Percentiles rank a stretch among this genome's conserved stretches.
Evolutionary conservation across 2,113 vertebrate species (phyloP).

Genomic region (Tupaia chinensis): DNA sequence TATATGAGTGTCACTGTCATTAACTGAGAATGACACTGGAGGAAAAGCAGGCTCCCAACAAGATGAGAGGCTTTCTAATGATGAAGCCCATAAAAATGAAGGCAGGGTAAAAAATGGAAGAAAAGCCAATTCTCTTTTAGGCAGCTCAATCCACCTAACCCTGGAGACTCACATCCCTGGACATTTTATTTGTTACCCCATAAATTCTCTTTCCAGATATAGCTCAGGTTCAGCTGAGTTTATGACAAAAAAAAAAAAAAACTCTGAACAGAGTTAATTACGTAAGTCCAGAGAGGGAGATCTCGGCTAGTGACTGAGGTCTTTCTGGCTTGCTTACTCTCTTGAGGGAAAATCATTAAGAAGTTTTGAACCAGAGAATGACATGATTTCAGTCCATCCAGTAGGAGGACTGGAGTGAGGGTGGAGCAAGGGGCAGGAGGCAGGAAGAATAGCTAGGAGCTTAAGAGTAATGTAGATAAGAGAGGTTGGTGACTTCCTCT

Average conservation of each 20-base stretch:
- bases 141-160: not conserved
- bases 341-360: constrained; percentile 23
- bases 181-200: constrained; percentile 13
- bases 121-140: constrained; percentile 47
- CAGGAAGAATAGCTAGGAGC: not conserved
- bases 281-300: constrained; percentile 1
- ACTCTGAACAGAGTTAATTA: not conserved
- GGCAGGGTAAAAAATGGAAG: constrained; percentile 29
- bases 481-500: constrained; percentile 6
- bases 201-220: constrained; percentile 30
- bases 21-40: constrained; percentile 5
- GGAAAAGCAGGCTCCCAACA: not conserved
- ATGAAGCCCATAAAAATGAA: constrained; percentile 46
- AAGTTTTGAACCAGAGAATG: constrained; percentile 9
- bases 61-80: constrained; percentile 27
- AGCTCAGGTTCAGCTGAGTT: constrained; percentile 27
- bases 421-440: not conserved
- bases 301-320: constrained; percentile 27
- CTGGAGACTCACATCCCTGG: not conserved
- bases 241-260: constrained; percentile 47
- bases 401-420: not conserved
- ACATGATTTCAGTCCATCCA: not conserved
- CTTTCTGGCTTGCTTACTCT: not conserved
- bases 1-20: not conserved
- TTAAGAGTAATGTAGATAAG: not conserved